Evolutionary conservation across 2,113 vertebrate species (phyloP).

Genomic region (Sinocyclocheilus anophthalmus): DNA sequence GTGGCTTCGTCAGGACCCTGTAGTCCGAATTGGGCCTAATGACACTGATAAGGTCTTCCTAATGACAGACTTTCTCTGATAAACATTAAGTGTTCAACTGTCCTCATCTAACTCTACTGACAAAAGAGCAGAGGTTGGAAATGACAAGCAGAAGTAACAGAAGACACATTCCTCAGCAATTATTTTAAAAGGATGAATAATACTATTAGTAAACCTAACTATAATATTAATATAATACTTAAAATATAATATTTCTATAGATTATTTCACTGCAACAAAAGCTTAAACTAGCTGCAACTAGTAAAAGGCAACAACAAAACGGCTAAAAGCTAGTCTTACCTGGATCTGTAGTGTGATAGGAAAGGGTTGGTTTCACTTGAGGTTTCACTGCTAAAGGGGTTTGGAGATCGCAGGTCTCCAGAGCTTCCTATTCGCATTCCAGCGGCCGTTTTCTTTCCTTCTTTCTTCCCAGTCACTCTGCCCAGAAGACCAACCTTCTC

Average conservation of each 20-base stretch:
- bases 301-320: not conserved
- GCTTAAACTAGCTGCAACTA: not conserved
- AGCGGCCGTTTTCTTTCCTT: conserved; percentile 77
- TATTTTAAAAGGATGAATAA: not conserved
- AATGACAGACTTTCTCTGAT: conserved; percentile 97
- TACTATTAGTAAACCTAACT: not conserved
- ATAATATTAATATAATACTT: not conserved
- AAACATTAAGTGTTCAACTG: conserved; percentile 74
- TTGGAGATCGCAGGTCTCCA: conserved; percentile 83
- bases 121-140: not conserved
- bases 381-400: conserved; percentile 74
- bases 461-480: conserved; percentile 95
- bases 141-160: not conserved
- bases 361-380: conserved; percentile 90
- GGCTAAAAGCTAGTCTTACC: conserved; percentile 57
- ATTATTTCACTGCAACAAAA: no score
- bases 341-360: conserved; percentile 81
- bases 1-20: conserved; percentile 86
- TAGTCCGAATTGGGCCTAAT: conserved; percentile 92
- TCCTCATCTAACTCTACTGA: not conserved
- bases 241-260: not conserved
- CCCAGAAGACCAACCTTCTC: conserved; percentile 95
- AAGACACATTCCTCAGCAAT: not conserved
- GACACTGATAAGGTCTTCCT: conserved; percentile 57
- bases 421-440: conserved; percentile 81